Evolutionary conservation across 2,888 invertebrate genomes (phyloP), one percentile per base, ranked within the genome.

Genomic region (Agrypnus murinus): DNA sequence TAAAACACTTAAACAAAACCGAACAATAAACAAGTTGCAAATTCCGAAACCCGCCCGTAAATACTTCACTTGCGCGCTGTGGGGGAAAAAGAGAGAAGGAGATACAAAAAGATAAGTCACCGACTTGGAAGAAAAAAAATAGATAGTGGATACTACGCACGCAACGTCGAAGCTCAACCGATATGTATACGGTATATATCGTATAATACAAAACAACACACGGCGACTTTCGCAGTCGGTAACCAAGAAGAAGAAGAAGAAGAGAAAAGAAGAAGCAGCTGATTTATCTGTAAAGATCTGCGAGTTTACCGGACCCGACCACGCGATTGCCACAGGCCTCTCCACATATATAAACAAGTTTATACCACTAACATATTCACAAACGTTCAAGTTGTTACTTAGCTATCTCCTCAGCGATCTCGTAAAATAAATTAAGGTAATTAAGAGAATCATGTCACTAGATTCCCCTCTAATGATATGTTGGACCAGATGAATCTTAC

Each of bases 371-470:
- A 81, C 81, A 80, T 82, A 83, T 82, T 82, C 81, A 82, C 81
- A 82, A 80, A 82, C 81, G 81, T 81, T 80, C 80, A 80, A 79
- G 79, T 79, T 78, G 81, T 79, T 81, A 80, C 80, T 78, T 74
- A 73, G 77, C 73, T 83, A 83, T 83, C 83, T 77, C 74, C 77
- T 78, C 72, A 79, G 81, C 82, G 79, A 84, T 85, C 84, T 83
- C 79, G 79, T 80, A 80, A 84, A 84, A 84, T 85, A 85, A 86
- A 85, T 86, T 85, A 84, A 84, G 80, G 84, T 85, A 85, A 86
- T 85, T 85, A 85, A 85, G 84, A 82, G 84, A 85, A 85, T 85
- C 84, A 85, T 85, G 85, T 85, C 84, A 82, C 82, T 78, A 83
- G 84, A 84, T 84, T 84, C 84, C 81, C 76, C 80, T 82, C 82